phyloP scores from a whole-genome alignment of 2,888 invertebrate species.

The Leptinotarsa peninsularis region DNA sequence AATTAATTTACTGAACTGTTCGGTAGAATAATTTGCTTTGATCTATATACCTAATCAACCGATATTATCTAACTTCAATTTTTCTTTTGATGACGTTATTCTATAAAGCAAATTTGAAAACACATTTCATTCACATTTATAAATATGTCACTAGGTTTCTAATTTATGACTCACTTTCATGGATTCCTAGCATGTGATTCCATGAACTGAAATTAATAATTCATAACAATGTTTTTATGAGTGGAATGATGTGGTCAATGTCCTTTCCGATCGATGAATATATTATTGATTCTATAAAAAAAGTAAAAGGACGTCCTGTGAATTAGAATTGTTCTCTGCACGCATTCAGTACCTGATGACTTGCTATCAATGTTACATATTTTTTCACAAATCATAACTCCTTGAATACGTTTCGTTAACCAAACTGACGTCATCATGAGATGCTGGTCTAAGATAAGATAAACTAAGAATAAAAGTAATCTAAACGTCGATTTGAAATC shows the following conservation, averaged over 20 bases:
- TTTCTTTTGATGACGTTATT: not conserved
- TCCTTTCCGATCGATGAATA: conserved; percentile 21
- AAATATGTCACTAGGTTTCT: not conserved
- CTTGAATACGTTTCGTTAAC: too few species aligned
- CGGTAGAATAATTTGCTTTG: too few species aligned
- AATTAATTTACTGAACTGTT: too few species aligned
- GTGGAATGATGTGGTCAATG: conserved; percentile 19
- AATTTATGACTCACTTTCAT: not conserved
- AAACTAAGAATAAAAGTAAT: too few species aligned
- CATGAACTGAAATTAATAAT: conserved; percentile 22
- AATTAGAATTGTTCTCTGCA: not conserved
- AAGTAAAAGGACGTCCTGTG: not conserved
- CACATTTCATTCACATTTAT: not conserved
- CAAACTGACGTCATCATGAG: too few species aligned
- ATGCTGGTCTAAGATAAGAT: too few species aligned
- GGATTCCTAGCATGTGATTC: not conserved
- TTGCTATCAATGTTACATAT: not conserved
- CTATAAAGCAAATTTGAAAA: not conserved
- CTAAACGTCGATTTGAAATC: too few species aligned
- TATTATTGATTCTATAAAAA: conserved; percentile 1
- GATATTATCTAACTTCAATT: not conserved
- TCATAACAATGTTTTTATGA: conserved; percentile 19
- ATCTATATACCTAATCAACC: too few species aligned
- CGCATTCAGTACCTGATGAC: not conserved
- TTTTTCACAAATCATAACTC: too few species aligned